Base-by-base conservation (phyloP, 2,113 vertebrate species). In the Cyprinodon brontotheroides region DNA sequence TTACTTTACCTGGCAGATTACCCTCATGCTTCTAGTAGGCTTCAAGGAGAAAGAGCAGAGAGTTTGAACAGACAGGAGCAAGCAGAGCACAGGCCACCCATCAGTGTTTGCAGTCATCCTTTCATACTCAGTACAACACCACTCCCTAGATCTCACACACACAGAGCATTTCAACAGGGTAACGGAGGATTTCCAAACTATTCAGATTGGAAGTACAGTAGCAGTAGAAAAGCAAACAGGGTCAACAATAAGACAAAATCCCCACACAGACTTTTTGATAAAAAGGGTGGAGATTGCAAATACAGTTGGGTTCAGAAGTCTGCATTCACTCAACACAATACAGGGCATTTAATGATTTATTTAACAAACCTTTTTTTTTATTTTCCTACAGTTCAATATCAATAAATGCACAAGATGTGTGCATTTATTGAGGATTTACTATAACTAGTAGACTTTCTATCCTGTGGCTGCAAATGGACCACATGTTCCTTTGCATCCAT, bases 11-110 rank as follows among this genome's bases (percentile, higher is more conserved):
- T 99, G 97, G 96, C 98, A 99, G 93, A 99, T 97, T 94, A 99
- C 98, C 95, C 97, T 98, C 98, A 99, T 99, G 96, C 97, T 99
- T 98, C 98, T 98, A 98, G 98, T 97, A 94, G 98, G 98, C 98
- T 99, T 99, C 94, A 94, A 95, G 96, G 95, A 95, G 94, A 95
- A 96, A 97, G 96, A 96, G 95, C 96, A 96, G 84, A 96, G 93
- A 94, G 94, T 86, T 96, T 97, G 93, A 97, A 95, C 94, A 96
- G 93, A 96, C 89, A 96, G 94, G 94, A 95, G 91, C 91, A 90
- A 93, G 92, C 89, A 87, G 86, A 93, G 89, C 82, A 88, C 86
- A 81, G 80, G 89, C 77, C 82, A 89, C 86, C 85, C 86, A 85
- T 78, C 80, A 89, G 73, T 66, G 68, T 86, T 66, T 61, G 69